These are phyloP conservation scores for Ganaspis sp. DNA, from an alignment of 1,140 invertebrate species.

Conservation along the genomic window DNA sequence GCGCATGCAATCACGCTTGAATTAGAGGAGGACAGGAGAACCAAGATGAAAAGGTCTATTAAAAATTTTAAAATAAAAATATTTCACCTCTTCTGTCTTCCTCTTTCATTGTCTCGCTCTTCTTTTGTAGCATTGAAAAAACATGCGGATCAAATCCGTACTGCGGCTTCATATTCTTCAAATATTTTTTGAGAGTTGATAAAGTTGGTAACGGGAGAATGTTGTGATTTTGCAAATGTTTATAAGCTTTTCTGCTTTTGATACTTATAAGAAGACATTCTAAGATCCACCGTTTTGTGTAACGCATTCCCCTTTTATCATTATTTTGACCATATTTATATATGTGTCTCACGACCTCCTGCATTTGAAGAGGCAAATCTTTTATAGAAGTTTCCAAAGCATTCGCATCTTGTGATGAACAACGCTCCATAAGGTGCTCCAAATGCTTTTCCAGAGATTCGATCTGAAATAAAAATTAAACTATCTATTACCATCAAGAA, in stretches of 20 bases:
- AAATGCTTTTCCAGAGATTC: background rate
- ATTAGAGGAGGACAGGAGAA: no score
- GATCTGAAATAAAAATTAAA: background rate
- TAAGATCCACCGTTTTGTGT: no score
- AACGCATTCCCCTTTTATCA: no score
- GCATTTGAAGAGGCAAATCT: background rate
- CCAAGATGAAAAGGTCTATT: no score
- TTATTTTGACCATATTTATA: no score
- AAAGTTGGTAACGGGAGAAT: background rate
- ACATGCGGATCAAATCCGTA: background rate
- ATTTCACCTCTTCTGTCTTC: background rate
- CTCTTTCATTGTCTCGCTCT: background rate
- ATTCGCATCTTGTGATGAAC: background rate
- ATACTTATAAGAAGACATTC: background rate
- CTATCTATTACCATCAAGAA: no score
- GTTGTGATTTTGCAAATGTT: background rate
- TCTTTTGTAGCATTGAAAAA: background rate
- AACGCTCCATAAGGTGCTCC: background rate
- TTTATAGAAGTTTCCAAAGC: background rate
- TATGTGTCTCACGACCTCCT: no score
- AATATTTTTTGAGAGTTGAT: background rate
- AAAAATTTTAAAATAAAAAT: no score
- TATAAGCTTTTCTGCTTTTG: background rate
- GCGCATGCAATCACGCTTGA: no score
- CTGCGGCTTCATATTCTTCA: background rate